phyloP scores from a whole-genome alignment of 2,797 vertebrate species.

The Numenius phaeopus region DNA sequence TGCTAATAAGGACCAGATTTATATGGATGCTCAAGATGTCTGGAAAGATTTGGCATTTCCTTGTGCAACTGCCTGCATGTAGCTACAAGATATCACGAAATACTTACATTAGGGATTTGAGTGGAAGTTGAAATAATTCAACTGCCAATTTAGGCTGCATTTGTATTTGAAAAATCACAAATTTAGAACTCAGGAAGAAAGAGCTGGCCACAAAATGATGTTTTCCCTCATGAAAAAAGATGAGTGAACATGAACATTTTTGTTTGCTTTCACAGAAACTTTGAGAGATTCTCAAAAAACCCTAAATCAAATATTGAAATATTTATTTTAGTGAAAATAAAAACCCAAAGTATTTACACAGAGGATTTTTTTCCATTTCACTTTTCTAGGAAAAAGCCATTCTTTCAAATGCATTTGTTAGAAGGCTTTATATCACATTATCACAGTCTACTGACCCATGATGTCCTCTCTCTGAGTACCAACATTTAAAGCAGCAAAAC shows the following conservation, averaged over 20 bases:
- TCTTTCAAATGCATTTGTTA: not conserved
- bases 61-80: not conserved
- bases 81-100: not conserved
- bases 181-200: not conserved
- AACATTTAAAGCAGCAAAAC: not conserved
- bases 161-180: slow-evolving; percentile 1
- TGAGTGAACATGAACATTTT: not conserved
- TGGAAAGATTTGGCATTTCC: slow-evolving; percentile 3
- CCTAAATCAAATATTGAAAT: not conserved
- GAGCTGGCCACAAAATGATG: not conserved
- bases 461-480: not conserved
- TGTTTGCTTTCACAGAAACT: not conserved
- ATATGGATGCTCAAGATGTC: not conserved
- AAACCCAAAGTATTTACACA: not conserved
- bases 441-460: not conserved
- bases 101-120: not conserved
- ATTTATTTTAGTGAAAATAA: not conserved
- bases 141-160: not conserved
- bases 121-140: not conserved
- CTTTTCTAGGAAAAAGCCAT: not conserved
- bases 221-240: not conserved
- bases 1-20: slow-evolving; percentile 9
- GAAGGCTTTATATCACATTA: not conserved
- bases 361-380: not conserved
- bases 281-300: not conserved